Evolutionary conservation across 1,140 invertebrate species (phyloP).

Genomic region (Idris sp.): DNA sequence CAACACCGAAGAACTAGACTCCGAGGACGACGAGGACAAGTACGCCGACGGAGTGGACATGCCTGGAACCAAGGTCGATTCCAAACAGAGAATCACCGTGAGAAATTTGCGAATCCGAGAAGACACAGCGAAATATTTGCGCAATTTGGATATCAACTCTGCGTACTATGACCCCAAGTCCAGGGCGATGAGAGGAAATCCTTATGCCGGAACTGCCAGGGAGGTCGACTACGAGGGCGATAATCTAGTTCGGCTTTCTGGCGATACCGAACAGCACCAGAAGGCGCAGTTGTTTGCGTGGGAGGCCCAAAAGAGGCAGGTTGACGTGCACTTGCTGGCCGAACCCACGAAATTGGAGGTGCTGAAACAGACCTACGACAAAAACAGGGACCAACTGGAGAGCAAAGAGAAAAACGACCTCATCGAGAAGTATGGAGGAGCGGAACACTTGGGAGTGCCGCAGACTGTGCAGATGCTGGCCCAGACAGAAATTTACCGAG

Average conservation of each 20-base stretch:
- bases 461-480: conserved; percentile 92
- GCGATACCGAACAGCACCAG: conserved; percentile 94
- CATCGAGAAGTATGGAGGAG: conserved; percentile 93
- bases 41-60: conserved; percentile 98
- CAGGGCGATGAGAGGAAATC: conserved; percentile 98
- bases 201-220: conserved; percentile 84
- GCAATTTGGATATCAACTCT: conserved; percentile 97
- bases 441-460: conserved; percentile 92
- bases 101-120: conserved; percentile 98
- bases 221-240: conserved; percentile 96
- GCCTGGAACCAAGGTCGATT: conserved; percentile 99
- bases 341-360: conserved; percentile 98
- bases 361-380: conserved; percentile 92
- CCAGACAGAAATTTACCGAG: conserved; percentile 97
- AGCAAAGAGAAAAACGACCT: conserved; percentile 84
- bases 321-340: conserved; percentile 97
- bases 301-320: conserved; percentile 93
- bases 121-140: conserved; percentile 98
- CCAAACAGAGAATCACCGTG: conserved; percentile 98
- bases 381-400: conserved; percentile 93
- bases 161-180: conserved; percentile 99
- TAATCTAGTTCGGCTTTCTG: conserved; percentile 95
- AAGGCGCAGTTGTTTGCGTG: conserved; percentile 98
- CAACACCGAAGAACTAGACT: conserved; percentile 81
- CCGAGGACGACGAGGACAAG: conserved; percentile 95